Evolutionary conservation across 2,888 invertebrate genomes (phyloP).

Genomic region (Brenthis daphne): DNA sequence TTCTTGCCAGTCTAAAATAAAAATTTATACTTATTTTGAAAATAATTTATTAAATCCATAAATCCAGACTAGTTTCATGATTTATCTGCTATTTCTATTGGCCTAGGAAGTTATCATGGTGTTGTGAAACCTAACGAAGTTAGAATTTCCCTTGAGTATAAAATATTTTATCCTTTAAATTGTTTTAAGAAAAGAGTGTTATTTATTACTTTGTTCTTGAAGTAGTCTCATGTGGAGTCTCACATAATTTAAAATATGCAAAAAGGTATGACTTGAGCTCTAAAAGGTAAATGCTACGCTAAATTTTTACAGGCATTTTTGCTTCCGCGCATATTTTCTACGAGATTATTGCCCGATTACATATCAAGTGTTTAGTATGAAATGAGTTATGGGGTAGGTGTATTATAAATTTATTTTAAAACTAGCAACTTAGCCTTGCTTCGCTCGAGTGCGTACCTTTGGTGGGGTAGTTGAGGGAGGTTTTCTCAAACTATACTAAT

Average conservation of each 20-base stretch:
- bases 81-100: neutral
- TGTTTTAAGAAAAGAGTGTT: slow-evolving; percentile 25
- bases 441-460: too few species aligned
- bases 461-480: too few species aligned
- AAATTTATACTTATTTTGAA: neutral
- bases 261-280: slow-evolving; percentile 9
- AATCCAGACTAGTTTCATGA: neutral
- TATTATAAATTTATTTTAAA: too few species aligned
- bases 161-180: slow-evolving; percentile 33
- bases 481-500: too few species aligned
- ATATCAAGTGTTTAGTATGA: too few species aligned
- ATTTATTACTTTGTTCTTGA: slow-evolving; percentile 18
- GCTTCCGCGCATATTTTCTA: too few species aligned
- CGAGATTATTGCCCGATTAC: too few species aligned
- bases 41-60: neutral
- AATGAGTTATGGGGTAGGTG: too few species aligned
- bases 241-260: slow-evolving; percentile 21
- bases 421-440: too few species aligned
- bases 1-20: too few species aligned
- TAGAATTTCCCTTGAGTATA: slow-evolving; percentile 36
- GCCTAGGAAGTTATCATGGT: slow-evolving; percentile 18
- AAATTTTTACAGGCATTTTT: neutral
- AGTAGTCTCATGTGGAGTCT: slow-evolving; percentile 18
- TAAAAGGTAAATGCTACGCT: slow-evolving; percentile 2
- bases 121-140: slow-evolving; percentile 33